Percentiles rank a stretch among this genome's conserved stretches.
These are phyloP conservation scores for Tamias sibiricus DNA, from an alignment of 2,113 vertebrate species.

Conservation along the genomic window DNA sequence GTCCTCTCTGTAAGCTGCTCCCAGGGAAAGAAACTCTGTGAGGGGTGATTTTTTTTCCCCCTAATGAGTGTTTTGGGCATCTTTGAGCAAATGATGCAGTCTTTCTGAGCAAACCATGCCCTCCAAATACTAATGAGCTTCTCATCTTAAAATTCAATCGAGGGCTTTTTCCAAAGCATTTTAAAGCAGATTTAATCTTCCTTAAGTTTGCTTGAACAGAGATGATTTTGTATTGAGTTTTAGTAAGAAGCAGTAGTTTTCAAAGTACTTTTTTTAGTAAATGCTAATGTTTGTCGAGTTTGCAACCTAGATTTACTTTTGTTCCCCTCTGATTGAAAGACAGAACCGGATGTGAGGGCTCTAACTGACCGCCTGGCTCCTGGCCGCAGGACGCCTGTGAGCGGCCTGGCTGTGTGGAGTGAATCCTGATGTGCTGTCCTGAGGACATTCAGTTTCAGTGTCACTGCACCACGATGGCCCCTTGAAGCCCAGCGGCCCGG, in stretches of 20 bases:
- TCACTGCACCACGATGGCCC: constrained; percentile 78
- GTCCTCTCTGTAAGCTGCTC: constrained; percentile 37
- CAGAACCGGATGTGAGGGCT: constrained; percentile 83
- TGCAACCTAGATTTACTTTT: constrained; percentile 82
- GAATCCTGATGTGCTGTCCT: constrained; percentile 76
- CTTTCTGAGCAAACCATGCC: constrained; percentile 59
- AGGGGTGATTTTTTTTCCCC: not conserved
- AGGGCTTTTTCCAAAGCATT: constrained; percentile 73
- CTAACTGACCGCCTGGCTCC: constrained; percentile 71
- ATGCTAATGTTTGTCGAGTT: constrained; percentile 89
- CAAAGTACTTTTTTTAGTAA: constrained; percentile 82
- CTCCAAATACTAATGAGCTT: constrained; percentile 57
- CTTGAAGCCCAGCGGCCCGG: constrained; percentile 75
- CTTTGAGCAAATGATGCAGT: constrained; percentile 63
- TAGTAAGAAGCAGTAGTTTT: constrained; percentile 81
- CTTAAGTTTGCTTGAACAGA: constrained; percentile 76
- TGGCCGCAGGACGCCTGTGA: constrained; percentile 77
- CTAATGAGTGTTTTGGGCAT: constrained; percentile 41
- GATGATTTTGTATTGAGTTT: constrained; percentile 81
- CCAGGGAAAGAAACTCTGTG: constrained; percentile 43
- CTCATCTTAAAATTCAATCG: constrained; percentile 55
- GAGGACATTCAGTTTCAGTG: constrained; percentile 80
- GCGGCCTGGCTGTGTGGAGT: constrained; percentile 68
- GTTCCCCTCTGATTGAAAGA: constrained; percentile 86
- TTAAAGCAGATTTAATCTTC: constrained; percentile 79